Evolutionary conservation across 2,797 vertebrate species (phyloP).

Genomic region (Micropoecilia bifurca): DNA sequence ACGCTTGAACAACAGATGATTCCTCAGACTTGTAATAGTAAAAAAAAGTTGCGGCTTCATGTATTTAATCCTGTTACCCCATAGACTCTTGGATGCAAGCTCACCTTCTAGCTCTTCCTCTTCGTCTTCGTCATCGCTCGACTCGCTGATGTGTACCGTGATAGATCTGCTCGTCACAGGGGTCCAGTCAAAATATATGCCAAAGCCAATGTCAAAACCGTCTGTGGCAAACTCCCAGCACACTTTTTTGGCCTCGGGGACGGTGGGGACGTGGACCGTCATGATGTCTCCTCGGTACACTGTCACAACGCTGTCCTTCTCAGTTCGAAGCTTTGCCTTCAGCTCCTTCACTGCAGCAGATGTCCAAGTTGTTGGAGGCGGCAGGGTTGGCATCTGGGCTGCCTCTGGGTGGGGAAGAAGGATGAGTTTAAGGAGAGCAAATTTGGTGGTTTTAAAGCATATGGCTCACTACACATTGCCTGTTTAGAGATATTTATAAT

Average conservation of each 20-base stretch:
- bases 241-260: conserved; percentile 91
- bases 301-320: conserved; percentile 92
- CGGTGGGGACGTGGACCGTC: conserved; percentile 94
- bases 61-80: background rate
- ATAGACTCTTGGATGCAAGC: conserved; percentile 22
- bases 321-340: conserved; percentile 89
- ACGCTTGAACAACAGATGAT: background rate
- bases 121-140: conserved; percentile 97
- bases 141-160: conserved; percentile 97
- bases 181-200: conserved; percentile 97
- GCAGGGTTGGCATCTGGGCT: conserved; percentile 88
- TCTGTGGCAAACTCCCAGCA: conserved; percentile 99
- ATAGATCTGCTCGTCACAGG: conserved; percentile 92
- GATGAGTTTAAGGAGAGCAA: conserved; percentile 4
- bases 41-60: background rate
- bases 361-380: conserved; percentile 91
- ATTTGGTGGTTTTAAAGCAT: background rate
- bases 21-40: background rate
- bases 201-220: conserved; percentile 96
- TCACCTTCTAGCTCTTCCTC: conserved; percentile 94
- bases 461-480: background rate
- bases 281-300: conserved; percentile 96
- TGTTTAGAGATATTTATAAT: conserved; percentile 1
- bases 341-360: conserved; percentile 91
- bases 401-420: conserved; percentile 26